Evolutionary conservation across 2,113 vertebrate species (phyloP).

Genomic region (Sterna hirundo): DNA sequence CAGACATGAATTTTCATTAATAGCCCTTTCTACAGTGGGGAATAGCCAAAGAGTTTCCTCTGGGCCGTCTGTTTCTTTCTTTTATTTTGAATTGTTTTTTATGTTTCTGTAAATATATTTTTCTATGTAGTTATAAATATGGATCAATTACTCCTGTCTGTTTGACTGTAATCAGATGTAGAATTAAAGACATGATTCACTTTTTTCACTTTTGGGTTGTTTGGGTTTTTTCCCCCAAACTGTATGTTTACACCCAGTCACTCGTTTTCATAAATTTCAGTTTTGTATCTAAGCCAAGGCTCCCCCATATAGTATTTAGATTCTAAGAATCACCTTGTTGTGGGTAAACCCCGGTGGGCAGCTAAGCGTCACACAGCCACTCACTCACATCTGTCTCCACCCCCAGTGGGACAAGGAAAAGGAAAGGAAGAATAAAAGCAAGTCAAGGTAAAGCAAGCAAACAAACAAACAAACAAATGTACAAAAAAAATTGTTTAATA

Average conservation of each 20-base stretch:
- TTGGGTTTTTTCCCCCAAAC: not conserved
- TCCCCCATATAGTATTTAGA: not conserved
- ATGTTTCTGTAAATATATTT: not conserved
- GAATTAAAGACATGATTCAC: not conserved
- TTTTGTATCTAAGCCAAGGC: not conserved
- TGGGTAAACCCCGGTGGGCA: fast-evolving
- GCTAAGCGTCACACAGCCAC: not conserved
- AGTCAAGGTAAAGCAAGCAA: not conserved
- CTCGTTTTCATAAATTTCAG: not conserved
- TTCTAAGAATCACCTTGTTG: not conserved
- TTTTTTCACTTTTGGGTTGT: not conserved
- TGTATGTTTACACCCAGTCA: not conserved
- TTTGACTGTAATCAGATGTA: not conserved
- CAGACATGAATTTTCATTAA: not conserved
- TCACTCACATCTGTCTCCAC: not conserved
- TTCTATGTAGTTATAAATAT: not conserved
- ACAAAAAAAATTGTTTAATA: not conserved
- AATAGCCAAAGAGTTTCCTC: not conserved
- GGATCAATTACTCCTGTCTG: not conserved
- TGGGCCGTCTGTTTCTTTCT: not conserved
- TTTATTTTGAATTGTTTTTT: not conserved
- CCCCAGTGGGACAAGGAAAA: not conserved
- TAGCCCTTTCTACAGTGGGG: fast-evolving
- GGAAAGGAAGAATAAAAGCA: not conserved
- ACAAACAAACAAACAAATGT: not conserved